Conservation (phyloP, 2,888 invertebrate genomes). For the Synergus umbraculus region DNA sequence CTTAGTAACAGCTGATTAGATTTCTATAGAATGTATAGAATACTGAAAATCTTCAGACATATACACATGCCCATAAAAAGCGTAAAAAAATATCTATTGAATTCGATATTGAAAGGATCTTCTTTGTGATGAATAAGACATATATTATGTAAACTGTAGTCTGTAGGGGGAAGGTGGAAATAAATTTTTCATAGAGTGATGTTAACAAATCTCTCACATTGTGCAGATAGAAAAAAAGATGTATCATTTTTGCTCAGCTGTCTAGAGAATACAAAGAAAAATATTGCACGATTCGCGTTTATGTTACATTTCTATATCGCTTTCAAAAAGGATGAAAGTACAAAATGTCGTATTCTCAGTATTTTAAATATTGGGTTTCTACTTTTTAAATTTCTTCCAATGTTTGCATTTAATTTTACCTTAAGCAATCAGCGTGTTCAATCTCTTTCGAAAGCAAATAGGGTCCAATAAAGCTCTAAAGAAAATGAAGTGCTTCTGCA, state of each 20-base stretch:
- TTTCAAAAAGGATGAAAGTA: too few species aligned
- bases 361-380: neutral
- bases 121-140: neutral
- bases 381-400: neutral
- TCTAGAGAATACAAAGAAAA: neutral
- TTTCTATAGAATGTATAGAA: too few species aligned
- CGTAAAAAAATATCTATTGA: neutral
- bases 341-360: too few species aligned
- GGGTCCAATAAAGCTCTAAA: neutral
- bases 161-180: too few species aligned
- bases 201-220: neutral
- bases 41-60: neutral
- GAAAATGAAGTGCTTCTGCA: neutral
- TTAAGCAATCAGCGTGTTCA: neutral
- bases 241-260: too few species aligned
- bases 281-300: neutral
- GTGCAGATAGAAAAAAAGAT: neutral
- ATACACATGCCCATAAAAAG: neutral
- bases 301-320: too few species aligned
- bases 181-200: neutral
- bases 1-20: slow-evolving; percentile 4
- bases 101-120: too few species aligned
- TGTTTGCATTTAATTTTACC: neutral
- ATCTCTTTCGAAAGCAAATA: neutral
- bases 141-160: too few species aligned